phyloP scores from a whole-genome alignment of 2,113 vertebrate genomes.

The Chloebia gouldiae region DNA sequence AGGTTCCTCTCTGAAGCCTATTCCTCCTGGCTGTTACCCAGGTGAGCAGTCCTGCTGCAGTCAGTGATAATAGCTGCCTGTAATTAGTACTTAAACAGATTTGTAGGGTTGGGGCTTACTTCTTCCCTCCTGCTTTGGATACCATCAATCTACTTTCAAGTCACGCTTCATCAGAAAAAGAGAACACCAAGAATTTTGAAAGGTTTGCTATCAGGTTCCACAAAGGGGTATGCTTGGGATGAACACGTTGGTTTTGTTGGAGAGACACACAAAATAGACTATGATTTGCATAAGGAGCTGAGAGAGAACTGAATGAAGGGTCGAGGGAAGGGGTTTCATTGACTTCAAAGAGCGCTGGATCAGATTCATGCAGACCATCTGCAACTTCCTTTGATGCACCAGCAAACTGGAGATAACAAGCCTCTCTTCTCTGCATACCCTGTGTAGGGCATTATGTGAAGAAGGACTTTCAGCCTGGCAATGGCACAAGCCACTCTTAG shows the following conservation, averaged over 20 bases:
- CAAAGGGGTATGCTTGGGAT: conserved; percentile 3
- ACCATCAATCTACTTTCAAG: not conserved
- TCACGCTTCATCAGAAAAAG: not conserved
- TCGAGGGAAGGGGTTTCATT: not conserved
- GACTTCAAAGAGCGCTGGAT: conserved; percentile 53
- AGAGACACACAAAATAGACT: not conserved
- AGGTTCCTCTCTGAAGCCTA: not conserved
- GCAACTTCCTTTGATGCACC: conserved; percentile 49
- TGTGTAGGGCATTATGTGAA: not conserved
- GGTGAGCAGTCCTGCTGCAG: conserved; percentile 12
- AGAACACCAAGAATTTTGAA: conserved; percentile 23
- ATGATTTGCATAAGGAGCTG: conserved; percentile 47
- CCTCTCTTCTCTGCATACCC: not conserved
- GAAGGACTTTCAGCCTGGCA: not conserved
- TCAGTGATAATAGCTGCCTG: not conserved
- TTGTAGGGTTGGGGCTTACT: not conserved
- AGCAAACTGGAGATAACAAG: not conserved
- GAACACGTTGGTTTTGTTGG: not conserved
- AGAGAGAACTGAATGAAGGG: not conserved
- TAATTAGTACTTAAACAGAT: conserved; percentile 36
- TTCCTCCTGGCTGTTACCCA: conserved; percentile 12
- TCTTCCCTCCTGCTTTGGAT: not conserved
- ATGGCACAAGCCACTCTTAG: not conserved
- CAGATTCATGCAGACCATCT: conserved; percentile 41
- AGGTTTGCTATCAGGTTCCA: conserved; percentile 16